Evolutionary conservation across 1,140 invertebrate genomes (phyloP), one percentile per base, ranked within the genome.

Genomic region (Mercenaria mercenaria): DNA sequence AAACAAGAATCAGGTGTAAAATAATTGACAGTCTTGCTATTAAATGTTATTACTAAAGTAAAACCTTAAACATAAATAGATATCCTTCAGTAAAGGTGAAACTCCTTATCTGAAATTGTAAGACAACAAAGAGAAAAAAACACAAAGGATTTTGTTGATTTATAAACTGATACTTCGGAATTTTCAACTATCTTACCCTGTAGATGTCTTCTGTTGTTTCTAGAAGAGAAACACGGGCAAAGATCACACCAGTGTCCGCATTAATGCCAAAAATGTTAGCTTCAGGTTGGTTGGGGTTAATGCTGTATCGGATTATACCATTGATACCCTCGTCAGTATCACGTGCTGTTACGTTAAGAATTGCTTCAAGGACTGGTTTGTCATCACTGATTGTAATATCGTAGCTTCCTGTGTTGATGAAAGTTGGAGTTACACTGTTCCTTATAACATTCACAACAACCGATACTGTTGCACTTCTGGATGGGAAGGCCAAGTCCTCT

Each of bases 351-450:
- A 93, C 90, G 3, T 50, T 61, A 3, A 93, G 11, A 56, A 93
- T 81, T 34, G 32, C 83, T 0, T 67, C 59, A n/a, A 90, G 56
- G 6, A 92, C 87, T 13, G 86, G 72, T 39, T 87, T 56, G 47
- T 47, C 77, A 41, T 93, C 92, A 34, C 72, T 59, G 20, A 93
- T 84, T 2, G 88, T 88, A 0, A 89, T 79, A 64, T 84, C 85
- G 34, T 91, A 91, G 4, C 6, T n/a, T 43, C 37, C 72, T 20
- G 15, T 15, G 23, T 61, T 43, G 20, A 64, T 82, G 67, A 93
- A 94, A 20, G 47, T 32, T 34, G 94, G 94, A 15, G 79, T 41
- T 26, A 88, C 90, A 32, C 69, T 90, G 84, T 94, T 94, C 26
- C 90, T 86, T 29, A 90, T 52, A 0, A 92, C 84, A 47, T 32